phyloP scores from a whole-genome alignment of 2,888 invertebrate genomes.

The Galerucella nymphaeae region DNA sequence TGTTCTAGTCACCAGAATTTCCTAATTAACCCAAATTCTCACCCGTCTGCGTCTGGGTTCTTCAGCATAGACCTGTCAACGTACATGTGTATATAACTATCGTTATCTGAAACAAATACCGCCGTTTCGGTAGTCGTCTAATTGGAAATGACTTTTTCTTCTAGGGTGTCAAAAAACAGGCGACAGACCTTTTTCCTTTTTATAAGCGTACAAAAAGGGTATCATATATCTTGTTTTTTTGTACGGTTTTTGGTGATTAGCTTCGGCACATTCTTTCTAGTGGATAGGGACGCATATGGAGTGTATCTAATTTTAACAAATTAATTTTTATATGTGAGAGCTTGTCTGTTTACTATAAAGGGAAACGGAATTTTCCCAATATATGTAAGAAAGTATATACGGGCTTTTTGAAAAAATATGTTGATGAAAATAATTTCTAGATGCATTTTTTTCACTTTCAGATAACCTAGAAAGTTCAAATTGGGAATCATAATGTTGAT shows the following conservation, averaged over 20 bases:
- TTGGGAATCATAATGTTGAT: too few species aligned
- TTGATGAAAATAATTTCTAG: too few species aligned
- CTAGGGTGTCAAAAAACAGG: conserved; percentile 43
- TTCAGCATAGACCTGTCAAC: conserved; percentile 36
- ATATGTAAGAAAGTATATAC: background rate
- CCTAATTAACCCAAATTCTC: conserved; percentile 24
- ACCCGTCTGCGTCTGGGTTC: conserved; percentile 1
- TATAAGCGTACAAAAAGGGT: conserved; percentile 27
- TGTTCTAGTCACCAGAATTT: conserved; percentile 14
- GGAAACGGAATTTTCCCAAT: background rate
- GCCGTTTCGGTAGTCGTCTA: conserved; percentile 49
- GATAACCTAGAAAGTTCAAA: too few species aligned
- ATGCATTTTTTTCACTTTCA: too few species aligned
- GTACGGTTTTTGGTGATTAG: conserved; percentile 23
- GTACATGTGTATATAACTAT: conserved; percentile 41
- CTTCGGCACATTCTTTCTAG: conserved; percentile 15
- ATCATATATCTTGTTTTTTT: conserved; percentile 26
- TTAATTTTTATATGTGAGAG: conserved; percentile 8
- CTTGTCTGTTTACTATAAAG: background rate
- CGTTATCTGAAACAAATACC: conserved; percentile 48
- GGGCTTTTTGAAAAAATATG: background rate
- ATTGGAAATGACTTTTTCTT: conserved; percentile 50
- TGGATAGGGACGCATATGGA: conserved; percentile 17
- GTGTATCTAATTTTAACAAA: conserved; percentile 29
- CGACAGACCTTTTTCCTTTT: conserved; percentile 31